Evolutionary conservation across 2,888 invertebrate species (phyloP).

Genomic region (Fragum sueziense): DNA sequence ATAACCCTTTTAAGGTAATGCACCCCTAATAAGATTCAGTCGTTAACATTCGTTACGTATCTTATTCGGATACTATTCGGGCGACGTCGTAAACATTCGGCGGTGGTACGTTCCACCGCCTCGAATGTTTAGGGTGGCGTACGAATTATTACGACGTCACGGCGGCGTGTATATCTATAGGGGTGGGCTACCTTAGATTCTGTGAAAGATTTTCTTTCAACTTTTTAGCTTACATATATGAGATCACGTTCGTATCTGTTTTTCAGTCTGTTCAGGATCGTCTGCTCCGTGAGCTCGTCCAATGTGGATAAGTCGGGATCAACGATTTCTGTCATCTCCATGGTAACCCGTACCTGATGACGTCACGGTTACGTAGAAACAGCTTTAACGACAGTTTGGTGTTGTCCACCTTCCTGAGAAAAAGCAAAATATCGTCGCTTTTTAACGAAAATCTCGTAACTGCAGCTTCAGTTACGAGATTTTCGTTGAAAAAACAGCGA

Average conservation of each 20-base stretch:
- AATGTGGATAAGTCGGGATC: slow-evolving; percentile 58
- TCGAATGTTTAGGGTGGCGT: no score
- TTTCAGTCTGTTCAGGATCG: slow-evolving; percentile 50
- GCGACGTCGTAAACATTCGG: no score
- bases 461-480: no score
- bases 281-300: slow-evolving; percentile 52
- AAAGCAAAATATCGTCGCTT: background rate
- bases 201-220: background rate
- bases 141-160: no score
- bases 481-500: background rate
- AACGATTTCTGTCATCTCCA: slow-evolving; percentile 52
- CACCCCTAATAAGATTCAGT: no score
- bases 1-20: no score
- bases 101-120: no score
- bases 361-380: background rate
- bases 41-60: no score
- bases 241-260: slow-evolving; percentile 55
- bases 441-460: no score
- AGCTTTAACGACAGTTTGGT: background rate
- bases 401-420: background rate
- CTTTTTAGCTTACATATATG: slow-evolving; percentile 58
- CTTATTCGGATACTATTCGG: no score
- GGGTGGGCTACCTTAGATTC: background rate
- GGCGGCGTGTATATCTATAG: background rate
- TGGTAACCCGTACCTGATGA: background rate